These are phyloP conservation scores for Furnarius figulus DNA, from an alignment of 2,113 vertebrate genomes.

Conservation along the genomic window DNA sequence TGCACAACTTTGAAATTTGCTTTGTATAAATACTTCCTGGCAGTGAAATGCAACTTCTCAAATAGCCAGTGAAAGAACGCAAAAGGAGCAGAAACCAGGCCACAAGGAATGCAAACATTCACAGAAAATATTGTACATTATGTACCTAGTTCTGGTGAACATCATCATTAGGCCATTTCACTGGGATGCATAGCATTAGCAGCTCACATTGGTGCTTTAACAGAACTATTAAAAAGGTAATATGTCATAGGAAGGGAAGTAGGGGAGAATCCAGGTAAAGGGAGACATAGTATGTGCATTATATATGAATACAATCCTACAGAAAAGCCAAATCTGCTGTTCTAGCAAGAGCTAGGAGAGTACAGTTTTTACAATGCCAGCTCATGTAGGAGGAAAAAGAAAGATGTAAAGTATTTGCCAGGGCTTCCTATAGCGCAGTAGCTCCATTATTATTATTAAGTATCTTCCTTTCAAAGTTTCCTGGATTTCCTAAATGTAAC, in stretches of 20 bases:
- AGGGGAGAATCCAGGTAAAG: background rate
- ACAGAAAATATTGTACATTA: slow-evolving; percentile 21
- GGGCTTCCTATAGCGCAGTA: background rate
- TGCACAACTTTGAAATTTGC: slow-evolving; percentile 55
- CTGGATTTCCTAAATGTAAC: slow-evolving; percentile 67
- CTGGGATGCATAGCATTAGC: background rate
- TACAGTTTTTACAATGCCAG: slow-evolving; percentile 30
- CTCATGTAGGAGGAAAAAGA: background rate
- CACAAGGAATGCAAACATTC: slow-evolving; percentile 37
- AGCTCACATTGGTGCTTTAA: background rate
- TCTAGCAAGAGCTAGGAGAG: background rate
- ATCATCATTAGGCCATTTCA: slow-evolving; percentile 24
- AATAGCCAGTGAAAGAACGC: slow-evolving; percentile 27
- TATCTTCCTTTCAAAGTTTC: slow-evolving; percentile 61
- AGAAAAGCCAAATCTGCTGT: background rate
- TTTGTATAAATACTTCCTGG: slow-evolving; percentile 48
- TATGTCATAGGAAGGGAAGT: background rate
- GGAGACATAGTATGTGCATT: background rate
- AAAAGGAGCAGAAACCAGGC: slow-evolving; percentile 45
- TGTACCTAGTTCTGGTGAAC: slow-evolving; percentile 13
- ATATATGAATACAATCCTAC: background rate
- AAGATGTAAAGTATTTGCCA: background rate
- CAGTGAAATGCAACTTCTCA: slow-evolving; percentile 53
- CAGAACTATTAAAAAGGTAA: background rate
- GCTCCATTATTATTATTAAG: slow-evolving; percentile 42